phyloP scores from a whole-genome alignment of 2,888 invertebrate species.

The Ametastegia equiseti region DNA sequence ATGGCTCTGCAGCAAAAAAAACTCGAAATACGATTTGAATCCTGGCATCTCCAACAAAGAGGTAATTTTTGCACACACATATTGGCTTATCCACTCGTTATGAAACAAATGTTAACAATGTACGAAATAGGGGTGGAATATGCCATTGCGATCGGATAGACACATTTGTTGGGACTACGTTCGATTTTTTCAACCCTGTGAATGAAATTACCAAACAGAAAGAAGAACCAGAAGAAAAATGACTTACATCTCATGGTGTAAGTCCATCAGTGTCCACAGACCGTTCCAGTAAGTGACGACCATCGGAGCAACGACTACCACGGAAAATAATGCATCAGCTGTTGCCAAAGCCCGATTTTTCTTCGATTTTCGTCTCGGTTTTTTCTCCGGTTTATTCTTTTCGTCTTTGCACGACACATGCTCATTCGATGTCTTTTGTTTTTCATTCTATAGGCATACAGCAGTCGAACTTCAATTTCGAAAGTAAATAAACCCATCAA shows the following conservation, averaged over 20 bases:
- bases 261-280: constrained; percentile 78
- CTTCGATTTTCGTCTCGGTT: neutral
- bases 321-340: constrained; percentile 75
- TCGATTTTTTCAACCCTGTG: neutral
- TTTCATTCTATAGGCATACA: neutral
- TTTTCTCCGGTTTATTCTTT: neutral
- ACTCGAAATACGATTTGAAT: too few species aligned
- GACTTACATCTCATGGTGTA: constrained; percentile 66
- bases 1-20: too few species aligned
- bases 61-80: too few species aligned
- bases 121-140: too few species aligned
- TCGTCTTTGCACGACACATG: neutral
- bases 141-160: too few species aligned
- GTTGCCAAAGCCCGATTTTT: constrained; percentile 65
- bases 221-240: neutral
- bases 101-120: too few species aligned
- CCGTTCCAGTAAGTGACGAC: constrained; percentile 79
- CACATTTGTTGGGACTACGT: too few species aligned
- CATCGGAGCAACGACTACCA: constrained; percentile 76
- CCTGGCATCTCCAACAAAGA: too few species aligned
- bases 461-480: neutral
- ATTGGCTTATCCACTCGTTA: too few species aligned
- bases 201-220: neutral
- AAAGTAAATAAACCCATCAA: too few species aligned
- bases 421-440: neutral